Base-by-base conservation (phyloP, 2,797 vertebrate species). In the Enteromius radiatus region DNA sequence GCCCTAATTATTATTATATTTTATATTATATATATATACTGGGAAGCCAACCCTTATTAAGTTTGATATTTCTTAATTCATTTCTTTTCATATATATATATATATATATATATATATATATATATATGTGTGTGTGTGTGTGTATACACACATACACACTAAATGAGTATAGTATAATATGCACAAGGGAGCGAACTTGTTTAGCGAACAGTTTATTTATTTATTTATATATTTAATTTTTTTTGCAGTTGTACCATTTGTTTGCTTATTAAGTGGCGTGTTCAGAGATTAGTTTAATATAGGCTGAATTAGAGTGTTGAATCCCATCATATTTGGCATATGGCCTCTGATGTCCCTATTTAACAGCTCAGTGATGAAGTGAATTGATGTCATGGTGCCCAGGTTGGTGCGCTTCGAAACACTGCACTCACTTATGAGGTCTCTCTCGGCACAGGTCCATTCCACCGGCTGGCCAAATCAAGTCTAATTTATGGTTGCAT, bases 281-380 rank as follows among this genome's bases (percentile, higher is more conserved):
- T 70, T 77, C 38, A 15, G 26, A 45, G 28, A 76, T 76, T 67
- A 67, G n/a, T 82, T 36, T 43, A 75, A 67, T 41, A 67, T 68
- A 21, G 33, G 33, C 26, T 77, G 64, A 15, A 26, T 83, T 70
- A 59, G 64, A 77, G 52, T 38, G 26, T 70, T 63, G 26, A 52
- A 83, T 83, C 54, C 64, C 43, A 63, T 77, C 38, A 26, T 61
- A 61, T 77, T 47, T 77, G 64, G 41, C 81, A 70, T 63, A 76
- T 77, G 74, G 64, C 74, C 36, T 83, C 81, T 15, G 74, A 61
- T 83, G 81, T 77, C 21, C 64, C 74, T 36, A 69, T 82, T 82
- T 82, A 82, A 82, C 74, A 77, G 73, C 65, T 83, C 74, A 83
- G 81, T 83, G 81, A 70, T 59, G 64, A 83, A 77, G 81, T 77